A percentile compares a stretch with the other conserved stretches of the same genome.
phyloP scores from a whole-genome alignment of 2,888 invertebrate genomes.

The Drosophila leonis region DNA sequence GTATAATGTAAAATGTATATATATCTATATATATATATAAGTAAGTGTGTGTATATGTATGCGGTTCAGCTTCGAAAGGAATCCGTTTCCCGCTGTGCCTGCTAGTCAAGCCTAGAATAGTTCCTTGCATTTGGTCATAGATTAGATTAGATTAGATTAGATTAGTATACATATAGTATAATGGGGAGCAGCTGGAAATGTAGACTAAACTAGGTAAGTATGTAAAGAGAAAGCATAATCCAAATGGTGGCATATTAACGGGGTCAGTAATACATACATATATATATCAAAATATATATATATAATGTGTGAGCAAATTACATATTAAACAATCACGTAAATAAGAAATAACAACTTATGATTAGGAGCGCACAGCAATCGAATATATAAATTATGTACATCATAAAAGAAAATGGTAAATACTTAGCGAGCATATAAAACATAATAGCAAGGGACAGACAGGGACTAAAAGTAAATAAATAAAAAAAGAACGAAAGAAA shows the following conservation, averaged over 20 bases:
- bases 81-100: constrained; percentile 40
- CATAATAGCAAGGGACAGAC: constrained; percentile 68
- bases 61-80: constrained; percentile 33
- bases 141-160: constrained; percentile 44
- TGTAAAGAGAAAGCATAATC: constrained; percentile 17
- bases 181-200: background rate
- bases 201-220: constrained; percentile 15
- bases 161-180: constrained; percentile 21
- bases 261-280: constrained; percentile 1
- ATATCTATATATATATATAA: constrained; percentile 17
- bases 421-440: constrained; percentile 71
- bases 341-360: constrained; percentile 70
- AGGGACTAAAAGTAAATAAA: constrained; percentile 68
- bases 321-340: constrained; percentile 47
- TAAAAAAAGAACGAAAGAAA: constrained; percentile 41
- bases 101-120: constrained; percentile 57
- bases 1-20: constrained; percentile 21
- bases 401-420: constrained; percentile 67
- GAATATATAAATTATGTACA: constrained; percentile 70
- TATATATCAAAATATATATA: background rate
- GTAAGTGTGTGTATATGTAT: constrained; percentile 28
- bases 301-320: background rate
- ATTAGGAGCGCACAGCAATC: constrained; percentile 72
- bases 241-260: constrained; percentile 8
- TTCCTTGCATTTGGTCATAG: constrained; percentile 63